Base-by-base conservation (phyloP, 2,888 invertebrate species). In the Plusia festucae region DNA sequence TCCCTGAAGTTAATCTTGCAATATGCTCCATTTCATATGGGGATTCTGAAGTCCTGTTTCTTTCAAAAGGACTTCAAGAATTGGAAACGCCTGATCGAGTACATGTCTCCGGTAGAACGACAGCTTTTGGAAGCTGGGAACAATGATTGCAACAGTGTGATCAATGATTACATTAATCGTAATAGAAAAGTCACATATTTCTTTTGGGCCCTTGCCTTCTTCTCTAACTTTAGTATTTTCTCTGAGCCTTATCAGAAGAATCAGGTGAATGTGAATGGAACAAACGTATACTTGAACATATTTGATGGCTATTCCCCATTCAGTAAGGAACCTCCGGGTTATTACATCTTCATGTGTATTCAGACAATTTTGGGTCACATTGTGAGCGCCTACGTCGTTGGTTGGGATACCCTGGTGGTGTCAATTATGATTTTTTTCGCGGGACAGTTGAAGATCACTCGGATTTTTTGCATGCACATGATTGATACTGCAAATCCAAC, bases 361-460 rank as follows among this genome's bases (percentile, higher is more conserved):
- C 91, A 93, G 68, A 89, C 88, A 1, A 40, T 90, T 1, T 65
- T 90, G 8, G 91, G 90, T 11, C 62, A 88, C 22, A 73, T 86
- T 32, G 84, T 90, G n/a, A 90, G 88, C 53, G 76, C 82, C 0
- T 91, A 90, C 56, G 82, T 92, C 2, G 79, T 91, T 7, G 81
- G 82, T 15, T 93, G 92, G 92, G 92, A 93, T 59, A 88, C 89
- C 40, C 76, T 88, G 7, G 88, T 89, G 0, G 83, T 89, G 0
- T 80, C 90, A 0, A 84, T 89, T 5, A 90, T 93, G 91, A 90
- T 92, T 61, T 92, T 91, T 70, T 89, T 91, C 53, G 84, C 88
- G 34, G 92, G 91, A n/a, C 93, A 93, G 68, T 76, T 93, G 34
- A 87, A 80, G 62, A 82, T 91, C 11, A 80, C 87, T 40, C 81